These are phyloP conservation scores for Sinonovacula constricta DNA, from an alignment of 1,140 invertebrate species.

Conservation along the genomic window DNA sequence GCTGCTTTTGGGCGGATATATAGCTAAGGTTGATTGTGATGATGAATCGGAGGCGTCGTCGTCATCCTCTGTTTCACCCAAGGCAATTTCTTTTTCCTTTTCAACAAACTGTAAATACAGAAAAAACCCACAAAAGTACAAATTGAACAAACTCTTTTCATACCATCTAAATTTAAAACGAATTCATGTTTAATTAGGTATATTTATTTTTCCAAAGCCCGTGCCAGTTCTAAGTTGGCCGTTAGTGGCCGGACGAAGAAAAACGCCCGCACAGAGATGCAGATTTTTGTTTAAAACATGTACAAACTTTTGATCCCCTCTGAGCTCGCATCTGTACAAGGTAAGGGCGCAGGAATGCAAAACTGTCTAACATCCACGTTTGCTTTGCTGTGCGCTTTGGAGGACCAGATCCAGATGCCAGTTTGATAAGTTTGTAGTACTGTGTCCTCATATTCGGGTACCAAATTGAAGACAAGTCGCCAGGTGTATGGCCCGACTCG, in stretches of 20 bases:
- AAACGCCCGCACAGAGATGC: too few relatives aligned
- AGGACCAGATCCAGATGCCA: conserved; percentile 24
- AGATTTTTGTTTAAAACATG: conserved; percentile 7
- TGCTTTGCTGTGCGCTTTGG: conserved; percentile 21
- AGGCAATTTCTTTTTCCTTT: conserved; percentile 17
- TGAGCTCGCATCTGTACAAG: conserved; percentile 20
- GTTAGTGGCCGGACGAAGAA: too few relatives aligned
- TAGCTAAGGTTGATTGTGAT: too few relatives aligned
- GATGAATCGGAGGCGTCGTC: conserved; percentile 20
- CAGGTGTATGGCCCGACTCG: conserved; percentile 12
- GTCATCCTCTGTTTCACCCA: too few relatives aligned
- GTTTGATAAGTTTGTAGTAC: conserved; percentile 20
- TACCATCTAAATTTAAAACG: conserved; percentile 16
- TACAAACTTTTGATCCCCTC: conserved; percentile 22
- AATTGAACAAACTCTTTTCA: too few relatives aligned
- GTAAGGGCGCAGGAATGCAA: conserved; percentile 16
- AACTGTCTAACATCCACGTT: conserved; percentile 20
- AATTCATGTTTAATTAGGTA: conserved; percentile 27
- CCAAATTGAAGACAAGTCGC: conserved; percentile 20
- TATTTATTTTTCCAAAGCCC: too few relatives aligned
- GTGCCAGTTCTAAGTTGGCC: too few relatives aligned
- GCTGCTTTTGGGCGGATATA: conserved; percentile 22
- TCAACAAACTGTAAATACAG: conserved; percentile 14
- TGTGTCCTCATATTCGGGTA: too few relatives aligned
- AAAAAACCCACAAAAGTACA: neutral